A percentile compares a stretch with the other conserved stretches of the same genome.
These are phyloP conservation scores for Rhodophaea formosa DNA, from an alignment of 2,888 invertebrate species.

Conservation along the genomic window DNA sequence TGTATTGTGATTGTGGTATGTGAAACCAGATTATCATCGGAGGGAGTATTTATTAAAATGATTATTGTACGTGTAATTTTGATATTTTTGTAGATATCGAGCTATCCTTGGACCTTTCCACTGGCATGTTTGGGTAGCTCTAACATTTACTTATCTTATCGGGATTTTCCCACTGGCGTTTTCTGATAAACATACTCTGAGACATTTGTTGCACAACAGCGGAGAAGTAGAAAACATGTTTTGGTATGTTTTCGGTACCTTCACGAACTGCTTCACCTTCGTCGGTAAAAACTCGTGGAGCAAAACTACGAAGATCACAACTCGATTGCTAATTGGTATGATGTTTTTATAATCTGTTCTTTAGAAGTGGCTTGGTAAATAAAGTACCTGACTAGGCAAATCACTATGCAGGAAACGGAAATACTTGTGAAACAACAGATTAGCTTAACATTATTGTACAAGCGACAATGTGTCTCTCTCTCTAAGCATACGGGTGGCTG, in stretches of 20 bases:
- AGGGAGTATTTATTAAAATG: too few relatives aligned
- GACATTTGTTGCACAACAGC: conserved; percentile 84
- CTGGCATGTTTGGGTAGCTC: conserved; percentile 89
- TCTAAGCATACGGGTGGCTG: not conserved
- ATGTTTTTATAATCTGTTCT: conserved; percentile 5
- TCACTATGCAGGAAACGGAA: too few relatives aligned
- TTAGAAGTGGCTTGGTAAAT: too few relatives aligned
- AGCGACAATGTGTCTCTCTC: too few relatives aligned
- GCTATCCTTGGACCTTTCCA: conserved; percentile 92
- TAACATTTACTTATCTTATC: conserved; percentile 86
- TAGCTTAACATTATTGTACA: too few relatives aligned
- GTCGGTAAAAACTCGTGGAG: conserved; percentile 86
- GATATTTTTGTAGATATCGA: conserved; percentile 81
- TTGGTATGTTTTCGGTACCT: conserved; percentile 93
- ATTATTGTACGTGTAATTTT: not conserved
- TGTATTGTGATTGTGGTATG: too few relatives aligned
- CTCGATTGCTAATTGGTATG: conserved; percentile 86
- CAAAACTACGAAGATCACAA: conserved; percentile 84
- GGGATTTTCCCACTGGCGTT: conserved; percentile 88
- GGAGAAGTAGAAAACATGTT: conserved; percentile 91
- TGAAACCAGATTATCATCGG: too few relatives aligned
- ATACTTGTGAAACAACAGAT: too few relatives aligned
- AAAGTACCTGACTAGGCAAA: too few relatives aligned
- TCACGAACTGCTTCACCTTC: conserved; percentile 90
- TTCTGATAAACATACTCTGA: conserved; percentile 85